A percentile compares a stretch with the other conserved stretches of the same genome.
Evolutionary conservation across 1,140 invertebrate species (phyloP).

Genomic region (Drosophila nannoptera): DNA sequence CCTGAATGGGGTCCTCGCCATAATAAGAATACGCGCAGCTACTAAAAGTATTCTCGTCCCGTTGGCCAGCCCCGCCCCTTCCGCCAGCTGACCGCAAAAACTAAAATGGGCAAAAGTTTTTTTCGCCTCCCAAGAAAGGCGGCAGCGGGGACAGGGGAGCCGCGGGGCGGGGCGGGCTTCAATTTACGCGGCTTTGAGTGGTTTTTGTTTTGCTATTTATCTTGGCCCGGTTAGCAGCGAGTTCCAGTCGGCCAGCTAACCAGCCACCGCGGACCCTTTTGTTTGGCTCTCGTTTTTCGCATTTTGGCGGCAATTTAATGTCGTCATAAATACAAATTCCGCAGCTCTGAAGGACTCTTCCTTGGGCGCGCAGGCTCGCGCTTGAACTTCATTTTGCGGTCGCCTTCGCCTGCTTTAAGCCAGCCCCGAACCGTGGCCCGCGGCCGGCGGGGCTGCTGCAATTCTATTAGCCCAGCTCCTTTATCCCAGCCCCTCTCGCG

Average conservation of each 20-base stretch:
- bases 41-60: conserved; percentile 51
- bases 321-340: conserved; percentile 76
- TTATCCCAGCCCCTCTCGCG: neutral
- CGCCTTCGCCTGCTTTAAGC: conserved; percentile 38
- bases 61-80: neutral
- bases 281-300: conserved; percentile 11
- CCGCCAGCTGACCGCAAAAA: conserved; percentile 37
- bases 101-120: conserved; percentile 34
- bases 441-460: conserved; percentile 24
- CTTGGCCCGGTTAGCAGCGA: conserved; percentile 59
- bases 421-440: neutral
- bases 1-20: neutral
- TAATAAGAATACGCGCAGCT: conserved; percentile 42
- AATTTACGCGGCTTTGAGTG: conserved; percentile 73
- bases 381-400: conserved; percentile 59
- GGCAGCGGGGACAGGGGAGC: neutral
- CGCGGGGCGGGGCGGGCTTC: conserved; percentile 17
- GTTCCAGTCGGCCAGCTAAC: conserved; percentile 23
- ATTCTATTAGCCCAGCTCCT: conserved; percentile 55
- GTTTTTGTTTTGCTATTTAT: conserved; percentile 74
- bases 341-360: conserved; percentile 53
- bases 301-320: conserved; percentile 68
- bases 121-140: neutral
- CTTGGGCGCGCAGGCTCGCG: conserved; percentile 21
- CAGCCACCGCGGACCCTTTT: conserved; percentile 8